Evolutionary conservation across 2,888 invertebrate genomes (phyloP).

Genomic region (Gasteruption jaculator): DNA sequence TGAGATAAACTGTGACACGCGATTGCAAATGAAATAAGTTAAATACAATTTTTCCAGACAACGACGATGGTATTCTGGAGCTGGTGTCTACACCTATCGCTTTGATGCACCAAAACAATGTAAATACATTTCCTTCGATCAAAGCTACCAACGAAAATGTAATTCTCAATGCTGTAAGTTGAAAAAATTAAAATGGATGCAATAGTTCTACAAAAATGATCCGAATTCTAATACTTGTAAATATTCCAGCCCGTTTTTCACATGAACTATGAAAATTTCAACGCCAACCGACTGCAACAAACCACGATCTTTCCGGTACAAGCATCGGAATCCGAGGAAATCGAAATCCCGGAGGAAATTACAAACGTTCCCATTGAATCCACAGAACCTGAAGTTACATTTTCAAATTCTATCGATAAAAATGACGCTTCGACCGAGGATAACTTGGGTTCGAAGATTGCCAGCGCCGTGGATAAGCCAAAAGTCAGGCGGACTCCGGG

Average conservation of each 20-base stretch:
- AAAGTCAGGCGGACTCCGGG: slow-evolving; percentile 30
- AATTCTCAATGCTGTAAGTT: slow-evolving; percentile 25
- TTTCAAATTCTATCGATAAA: slow-evolving; percentile 3
- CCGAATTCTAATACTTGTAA: slow-evolving; percentile 1
- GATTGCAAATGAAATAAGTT: too few relatives aligned
- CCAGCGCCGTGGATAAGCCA: slow-evolving; percentile 3
- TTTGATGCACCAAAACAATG: slow-evolving; percentile 30
- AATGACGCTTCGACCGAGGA: slow-evolving; percentile 6
- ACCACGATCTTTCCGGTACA: slow-evolving; percentile 21
- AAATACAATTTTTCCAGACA: slow-evolving; percentile 27
- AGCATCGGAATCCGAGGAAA: slow-evolving; percentile 11
- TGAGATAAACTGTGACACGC: too few relatives aligned
- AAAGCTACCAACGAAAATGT: slow-evolving; percentile 28
- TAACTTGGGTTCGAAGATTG: not conserved
- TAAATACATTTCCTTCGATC: slow-evolving; percentile 20
- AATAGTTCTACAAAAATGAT: not conserved
- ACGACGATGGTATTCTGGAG: slow-evolving; percentile 35
- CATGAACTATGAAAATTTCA: slow-evolving; percentile 28
- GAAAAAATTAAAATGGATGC: not conserved
- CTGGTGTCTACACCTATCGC: slow-evolving; percentile 36
- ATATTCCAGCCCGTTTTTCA: slow-evolving; percentile 34
- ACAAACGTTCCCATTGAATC: not conserved
- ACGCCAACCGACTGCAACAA: slow-evolving; percentile 20
- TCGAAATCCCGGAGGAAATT: slow-evolving; percentile 8
- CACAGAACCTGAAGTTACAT: too few relatives aligned